Base-by-base conservation (phyloP, 2,888 invertebrate species). In the Physocephala rufipes region DNA sequence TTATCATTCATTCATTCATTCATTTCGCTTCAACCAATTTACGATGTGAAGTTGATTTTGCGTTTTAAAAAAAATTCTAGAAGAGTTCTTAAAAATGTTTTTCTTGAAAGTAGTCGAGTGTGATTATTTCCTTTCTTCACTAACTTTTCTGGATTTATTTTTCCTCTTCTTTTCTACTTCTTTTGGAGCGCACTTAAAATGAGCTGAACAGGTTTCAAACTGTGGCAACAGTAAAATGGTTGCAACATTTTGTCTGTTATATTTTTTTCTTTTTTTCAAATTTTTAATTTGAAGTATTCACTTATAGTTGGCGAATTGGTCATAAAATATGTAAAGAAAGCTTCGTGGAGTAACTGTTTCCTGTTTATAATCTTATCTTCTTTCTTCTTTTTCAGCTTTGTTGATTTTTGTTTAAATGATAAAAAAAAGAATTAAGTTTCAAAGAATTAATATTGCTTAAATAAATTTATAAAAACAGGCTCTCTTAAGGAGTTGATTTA, bases 191-290 rank as follows among this genome's bases (percentile, higher is more conserved):
- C 12, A 59, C 28, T 19, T 19, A n/a, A n/a, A n/a, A n/a, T n/a
- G n/a, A n/a, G n/a, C n/a, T n/a, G n/a, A 67, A 67, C 67, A 67
- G 67, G 67, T 67, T 59, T 61, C 30, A 9, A 59, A 61, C 59
- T 67, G 59, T 59, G 59, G 36, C 67, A 67, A 67, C 58, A 30
- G 36, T 36, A 36, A 9, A 28, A n/a, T 53, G 51, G 30, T 67
- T 67, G 59, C 49, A 59, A 59, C 30, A 30, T 5, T 49, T 49
- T 49, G 1, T 49, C n/a, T 47, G 12, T 47, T 47, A 1, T 47
- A 12, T 47, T 1, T 16, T 47, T 16, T 47, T 1, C 47, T 12
- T 15, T 47, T 47, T 12, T 47, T 15, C 16, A 1, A 1, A 16
- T 21, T 55, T 21, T 13, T 24, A 24, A 2, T 21, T 21, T 21